Evolutionary conservation across 1,140 invertebrate genomes (phyloP), one percentile per base, ranked within the genome.

Genomic region (Leptoteleia sp.): DNA sequence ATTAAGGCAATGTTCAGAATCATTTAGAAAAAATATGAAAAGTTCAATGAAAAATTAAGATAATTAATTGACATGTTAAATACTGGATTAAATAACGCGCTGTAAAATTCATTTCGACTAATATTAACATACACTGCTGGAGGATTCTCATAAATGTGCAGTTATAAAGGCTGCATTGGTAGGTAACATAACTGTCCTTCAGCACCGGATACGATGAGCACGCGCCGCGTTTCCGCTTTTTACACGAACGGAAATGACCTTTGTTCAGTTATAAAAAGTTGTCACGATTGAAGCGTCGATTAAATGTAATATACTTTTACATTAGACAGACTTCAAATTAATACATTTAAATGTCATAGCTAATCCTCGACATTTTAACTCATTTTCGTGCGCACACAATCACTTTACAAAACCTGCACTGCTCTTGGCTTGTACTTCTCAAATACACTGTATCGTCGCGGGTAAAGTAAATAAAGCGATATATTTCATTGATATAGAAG

Each of bases 101-200:
- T 55, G 62, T 48, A 57, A 68, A 42, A 29, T 9, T 5, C 12
- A 45, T 27, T 29, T 16, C 55, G 11, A n/a, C 8, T 38, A 48
- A 42, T 12, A 59, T n/a, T 31, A 19, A 42, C 38, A 61, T 61
- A 71, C 11, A 52, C 29, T 57, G 35, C 35, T 71, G 37, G 22
- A 54, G 13, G 31, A 47, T 62, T 72, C 68, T 62, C 40, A 71
- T 62, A 8, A 27, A 40, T 48, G 48, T 64, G 70, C 59, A 57
- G 70, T 73, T 73, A 64, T n/a, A 47, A 29, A 40, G 13, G 25
- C 33, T 62, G 22, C 43, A 59, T 45, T 67, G 71, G 61, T 59
- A 75, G 54, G 67, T 48, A 71, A 65, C 59, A 65, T 75, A 75
- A 75, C 71, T 75, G 61, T 75, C 71, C 71, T 75, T 64, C 50